phyloP scores from a whole-genome alignment of 2,888 invertebrate species.

The Lycocerus yunnanus region DNA sequence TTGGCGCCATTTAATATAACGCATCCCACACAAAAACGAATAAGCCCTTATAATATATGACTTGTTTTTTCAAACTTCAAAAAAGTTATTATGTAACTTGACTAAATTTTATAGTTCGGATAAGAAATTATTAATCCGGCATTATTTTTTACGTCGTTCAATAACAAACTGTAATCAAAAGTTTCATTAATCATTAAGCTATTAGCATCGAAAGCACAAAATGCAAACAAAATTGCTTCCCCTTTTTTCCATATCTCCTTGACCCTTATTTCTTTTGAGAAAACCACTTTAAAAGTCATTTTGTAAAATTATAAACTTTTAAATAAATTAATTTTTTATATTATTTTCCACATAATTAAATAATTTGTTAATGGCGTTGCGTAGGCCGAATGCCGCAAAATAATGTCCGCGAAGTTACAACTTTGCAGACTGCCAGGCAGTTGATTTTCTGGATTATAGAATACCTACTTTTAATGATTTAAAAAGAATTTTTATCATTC shows the following conservation, averaged over 20 bases:
- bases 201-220: slow-evolving; percentile 7
- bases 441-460: background rate
- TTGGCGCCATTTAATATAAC: background rate
- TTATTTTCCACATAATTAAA: background rate
- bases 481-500: background rate
- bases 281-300: background rate
- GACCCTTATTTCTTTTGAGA: background rate
- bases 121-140: background rate
- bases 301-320: background rate
- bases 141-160: slow-evolving; percentile 4
- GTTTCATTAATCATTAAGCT: slow-evolving; percentile 5
- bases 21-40: background rate
- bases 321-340: background rate
- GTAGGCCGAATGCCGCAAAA: background rate
- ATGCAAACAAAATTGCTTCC: background rate
- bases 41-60: background rate
- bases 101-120: background rate
- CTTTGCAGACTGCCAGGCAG: background rate
- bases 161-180: slow-evolving; percentile 6
- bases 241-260: background rate
- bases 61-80: background rate
- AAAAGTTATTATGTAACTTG: background rate
- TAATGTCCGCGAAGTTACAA: background rate
- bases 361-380: background rate
- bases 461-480: background rate